phyloP scores from a whole-genome alignment of 2,888 invertebrate genomes.

The Leptinotarsa peninsularis region DNA sequence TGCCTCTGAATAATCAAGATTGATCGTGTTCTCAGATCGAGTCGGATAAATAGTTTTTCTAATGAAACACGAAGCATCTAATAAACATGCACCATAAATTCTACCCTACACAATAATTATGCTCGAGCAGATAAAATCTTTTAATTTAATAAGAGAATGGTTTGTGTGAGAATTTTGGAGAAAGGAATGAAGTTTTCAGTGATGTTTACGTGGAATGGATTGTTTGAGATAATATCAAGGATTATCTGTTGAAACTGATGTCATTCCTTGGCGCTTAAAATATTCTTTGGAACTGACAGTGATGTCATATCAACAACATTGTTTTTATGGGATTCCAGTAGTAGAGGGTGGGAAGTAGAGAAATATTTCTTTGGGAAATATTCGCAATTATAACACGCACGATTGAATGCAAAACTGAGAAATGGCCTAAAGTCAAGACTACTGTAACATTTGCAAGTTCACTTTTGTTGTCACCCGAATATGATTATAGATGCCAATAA shows the following conservation, averaged over 20 bases:
- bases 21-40: conserved; percentile 23
- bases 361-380: too few relatives aligned
- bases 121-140: conserved; percentile 34
- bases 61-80: conserved; percentile 29
- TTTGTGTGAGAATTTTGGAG: conserved; percentile 19
- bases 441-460: too few relatives aligned
- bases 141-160: conserved; percentile 37
- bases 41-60: conserved; percentile 28
- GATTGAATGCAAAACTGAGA: too few relatives aligned
- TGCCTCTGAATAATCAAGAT: conserved; percentile 28
- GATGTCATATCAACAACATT: too few relatives aligned
- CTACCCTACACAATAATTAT: conserved; percentile 33
- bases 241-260: not conserved
- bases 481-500: too few relatives aligned
- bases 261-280: not conserved
- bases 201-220: not conserved
- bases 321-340: too few relatives aligned
- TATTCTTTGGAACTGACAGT: too few relatives aligned
- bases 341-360: too few relatives aligned
- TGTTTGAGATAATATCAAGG: not conserved
- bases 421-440: too few relatives aligned
- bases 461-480: too few relatives aligned
- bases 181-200: conserved; percentile 20
- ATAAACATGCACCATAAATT: conserved; percentile 36
- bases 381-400: too few relatives aligned